Conservation (phyloP, 2,888 invertebrate genomes). For the Morpho helenor region DNA sequence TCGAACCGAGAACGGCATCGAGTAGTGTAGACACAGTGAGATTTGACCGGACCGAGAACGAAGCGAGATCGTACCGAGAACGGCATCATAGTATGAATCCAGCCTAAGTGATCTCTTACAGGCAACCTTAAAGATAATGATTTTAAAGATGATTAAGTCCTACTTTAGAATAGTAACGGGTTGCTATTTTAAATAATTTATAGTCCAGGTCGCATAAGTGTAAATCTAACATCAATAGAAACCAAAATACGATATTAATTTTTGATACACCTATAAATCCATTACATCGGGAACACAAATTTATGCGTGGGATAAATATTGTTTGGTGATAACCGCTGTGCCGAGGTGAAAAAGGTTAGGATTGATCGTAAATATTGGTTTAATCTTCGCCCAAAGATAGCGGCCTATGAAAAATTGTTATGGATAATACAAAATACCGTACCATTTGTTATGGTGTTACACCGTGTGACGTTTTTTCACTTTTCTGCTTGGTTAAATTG, state of each 20-base stretch:
- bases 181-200: too few species aligned
- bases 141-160: too few species aligned
- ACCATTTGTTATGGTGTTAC: slow-evolving; percentile 12
- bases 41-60: too few species aligned
- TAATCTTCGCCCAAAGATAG: slow-evolving; percentile 20
- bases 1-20: too few species aligned
- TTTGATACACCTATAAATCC: slow-evolving; percentile 3
- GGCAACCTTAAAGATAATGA: too few species aligned
- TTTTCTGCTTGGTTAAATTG: slow-evolving; percentile 1
- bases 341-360: slow-evolving; percentile 30
- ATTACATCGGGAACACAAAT: slow-evolving; percentile 4
- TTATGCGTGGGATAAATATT: slow-evolving; percentile 13
- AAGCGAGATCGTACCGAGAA: too few species aligned
- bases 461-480: slow-evolving; percentile 5
- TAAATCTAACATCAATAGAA: too few species aligned
- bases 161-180: too few species aligned
- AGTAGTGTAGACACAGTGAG: too few species aligned
- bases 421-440: slow-evolving; percentile 13
- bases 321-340: slow-evolving; percentile 16
- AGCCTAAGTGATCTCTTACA: too few species aligned
- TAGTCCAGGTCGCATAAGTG: too few species aligned
- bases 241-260: not conserved
- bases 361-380: slow-evolving; percentile 29
- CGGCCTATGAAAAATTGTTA: slow-evolving; percentile 13
- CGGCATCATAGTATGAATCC: too few species aligned